These are phyloP conservation scores for Eledona agricola DNA, from an alignment of 2,888 invertebrate genomes.

Conservation along the genomic window DNA sequence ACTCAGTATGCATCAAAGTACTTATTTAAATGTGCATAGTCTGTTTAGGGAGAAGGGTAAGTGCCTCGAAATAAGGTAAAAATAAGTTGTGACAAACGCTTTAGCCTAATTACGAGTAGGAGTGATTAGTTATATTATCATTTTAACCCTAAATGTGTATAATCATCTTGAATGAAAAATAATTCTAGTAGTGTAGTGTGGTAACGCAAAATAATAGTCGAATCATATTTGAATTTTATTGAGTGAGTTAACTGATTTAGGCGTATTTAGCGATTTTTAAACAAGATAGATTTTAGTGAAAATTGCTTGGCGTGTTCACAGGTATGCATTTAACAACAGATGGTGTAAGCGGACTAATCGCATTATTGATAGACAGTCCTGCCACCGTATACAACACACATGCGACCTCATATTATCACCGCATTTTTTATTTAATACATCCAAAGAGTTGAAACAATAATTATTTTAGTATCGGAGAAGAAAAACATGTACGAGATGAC, in stretches of 20 bases:
- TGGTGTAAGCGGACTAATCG: slow-evolving; percentile 50
- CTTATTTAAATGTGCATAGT: no score
- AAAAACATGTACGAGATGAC: slow-evolving; percentile 9
- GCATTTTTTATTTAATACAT: slow-evolving; percentile 20
- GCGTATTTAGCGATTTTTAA: slow-evolving; percentile 43
- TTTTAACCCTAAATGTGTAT: no score
- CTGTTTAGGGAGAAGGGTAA: no score
- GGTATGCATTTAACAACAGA: slow-evolving; percentile 47
- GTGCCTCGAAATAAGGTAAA: no score
- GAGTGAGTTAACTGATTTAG: not conserved
- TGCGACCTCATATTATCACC: slow-evolving; percentile 26
- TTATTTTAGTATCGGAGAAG: slow-evolving; percentile 10
- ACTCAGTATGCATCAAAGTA: no score
- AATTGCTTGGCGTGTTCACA: slow-evolving; percentile 40
- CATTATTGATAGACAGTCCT: slow-evolving; percentile 50
- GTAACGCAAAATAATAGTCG: no score
- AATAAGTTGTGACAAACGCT: no score
- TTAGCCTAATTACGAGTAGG: no score
- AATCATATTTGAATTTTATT: slow-evolving; percentile 9
- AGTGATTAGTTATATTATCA: no score
- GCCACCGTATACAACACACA: slow-evolving; percentile 36
- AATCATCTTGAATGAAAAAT: no score
- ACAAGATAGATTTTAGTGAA: slow-evolving; percentile 43
- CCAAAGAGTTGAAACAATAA: slow-evolving; percentile 17
- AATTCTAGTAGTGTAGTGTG: no score